These are phyloP conservation scores for Hippocampus mohnikei DNA, from an alignment of 2,113 vertebrate species.

Conservation along the genomic window DNA sequence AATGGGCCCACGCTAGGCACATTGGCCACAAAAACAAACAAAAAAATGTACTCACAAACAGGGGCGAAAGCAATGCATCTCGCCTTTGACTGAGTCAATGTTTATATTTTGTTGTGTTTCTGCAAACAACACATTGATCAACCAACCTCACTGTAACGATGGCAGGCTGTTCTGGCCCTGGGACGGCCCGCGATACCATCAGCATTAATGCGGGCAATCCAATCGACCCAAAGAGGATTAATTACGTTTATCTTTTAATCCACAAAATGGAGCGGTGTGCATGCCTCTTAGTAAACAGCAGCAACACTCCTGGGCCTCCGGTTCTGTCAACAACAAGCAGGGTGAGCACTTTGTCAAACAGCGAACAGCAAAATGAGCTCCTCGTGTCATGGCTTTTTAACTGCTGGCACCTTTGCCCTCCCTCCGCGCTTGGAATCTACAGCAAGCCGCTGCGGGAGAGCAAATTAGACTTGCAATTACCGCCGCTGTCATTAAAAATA, in stretches of 20 bases:
- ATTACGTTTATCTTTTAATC: constrained; percentile 68
- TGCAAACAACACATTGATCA: constrained; percentile 38
- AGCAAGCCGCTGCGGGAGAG: constrained; percentile 36
- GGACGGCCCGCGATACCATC: constrained; percentile 32
- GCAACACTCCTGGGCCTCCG: constrained; percentile 37
- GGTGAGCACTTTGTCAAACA: constrained; percentile 35
- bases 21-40: no score
- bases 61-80: no score
- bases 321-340: constrained; percentile 46
- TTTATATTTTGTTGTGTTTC: neutral
- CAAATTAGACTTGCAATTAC: constrained; percentile 55
- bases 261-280: constrained; percentile 37
- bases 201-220: constrained; percentile 48
- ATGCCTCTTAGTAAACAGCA: constrained; percentile 32
- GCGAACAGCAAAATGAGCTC: constrained; percentile 34
- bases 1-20: no score
- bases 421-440: constrained; percentile 46
- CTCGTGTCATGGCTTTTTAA: constrained; percentile 43
- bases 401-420: constrained; percentile 39
- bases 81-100: neutral
- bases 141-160: constrained; percentile 12
- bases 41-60: neutral
- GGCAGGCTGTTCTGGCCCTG: constrained; percentile 4
- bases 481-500: constrained; percentile 50
- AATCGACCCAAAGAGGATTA: constrained; percentile 55